phyloP scores from a whole-genome alignment of 1,140 invertebrate species.

The Brachionus asplanchnoidis region DNA sequence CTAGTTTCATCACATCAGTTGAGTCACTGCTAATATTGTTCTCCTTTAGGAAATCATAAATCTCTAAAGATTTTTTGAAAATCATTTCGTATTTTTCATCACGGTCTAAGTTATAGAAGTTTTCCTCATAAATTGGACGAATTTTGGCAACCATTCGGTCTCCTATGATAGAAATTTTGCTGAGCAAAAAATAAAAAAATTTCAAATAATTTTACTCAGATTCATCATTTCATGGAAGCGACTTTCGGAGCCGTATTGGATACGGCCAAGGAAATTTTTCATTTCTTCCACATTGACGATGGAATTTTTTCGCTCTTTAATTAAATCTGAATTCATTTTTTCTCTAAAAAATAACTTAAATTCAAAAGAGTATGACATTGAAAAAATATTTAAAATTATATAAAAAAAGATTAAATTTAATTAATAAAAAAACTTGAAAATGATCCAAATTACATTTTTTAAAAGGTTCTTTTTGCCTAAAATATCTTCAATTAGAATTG shows the following conservation, averaged over 20 bases:
- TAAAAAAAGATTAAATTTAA: too few species aligned
- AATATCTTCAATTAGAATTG: too few species aligned
- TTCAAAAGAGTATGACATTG: not conserved
- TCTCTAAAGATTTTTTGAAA: constrained; percentile 13
- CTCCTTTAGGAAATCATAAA: constrained; percentile 8
- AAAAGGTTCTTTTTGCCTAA: too few species aligned
- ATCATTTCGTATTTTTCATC: constrained; percentile 34
- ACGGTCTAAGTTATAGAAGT: constrained; percentile 35
- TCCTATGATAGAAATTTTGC: not conserved
- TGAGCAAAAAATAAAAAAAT: not conserved
- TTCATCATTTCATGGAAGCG: constrained; percentile 12
- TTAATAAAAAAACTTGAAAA: too few species aligned
- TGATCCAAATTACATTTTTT: too few species aligned
- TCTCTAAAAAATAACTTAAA: not conserved
- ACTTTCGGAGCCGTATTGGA: not conserved
- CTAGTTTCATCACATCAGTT: not conserved
- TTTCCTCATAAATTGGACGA: constrained; percentile 19
- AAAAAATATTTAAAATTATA: not conserved
- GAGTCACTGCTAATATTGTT: not conserved
- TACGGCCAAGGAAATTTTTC: not conserved
- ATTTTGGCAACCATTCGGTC: constrained; percentile 22
- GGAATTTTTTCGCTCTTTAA: constrained; percentile 31
- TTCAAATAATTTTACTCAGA: not conserved
- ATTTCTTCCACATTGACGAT: not conserved
- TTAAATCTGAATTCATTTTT: constrained; percentile 32